Evolutionary conservation across 1,140 invertebrate genomes (phyloP).

Genomic region (Coenobita brevimanus): DNA sequence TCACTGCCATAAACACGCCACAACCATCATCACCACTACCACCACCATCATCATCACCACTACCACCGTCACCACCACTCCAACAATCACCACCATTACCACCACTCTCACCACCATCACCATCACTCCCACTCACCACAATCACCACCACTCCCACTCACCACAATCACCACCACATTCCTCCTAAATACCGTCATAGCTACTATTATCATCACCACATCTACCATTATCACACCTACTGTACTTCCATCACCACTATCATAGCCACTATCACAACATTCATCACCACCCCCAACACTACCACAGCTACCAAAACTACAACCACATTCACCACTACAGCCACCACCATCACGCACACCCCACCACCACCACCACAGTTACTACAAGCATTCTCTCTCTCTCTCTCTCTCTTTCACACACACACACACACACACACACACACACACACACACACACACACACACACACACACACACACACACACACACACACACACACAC

Average conservation of each 20-base stretch:
- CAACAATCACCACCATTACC: background rate
- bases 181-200: too few relatives aligned
- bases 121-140: background rate
- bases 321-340: too few relatives aligned
- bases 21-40: background rate
- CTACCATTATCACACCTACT: too few relatives aligned
- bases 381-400: background rate
- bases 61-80: background rate
- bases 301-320: too few relatives aligned
- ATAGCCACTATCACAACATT: too few relatives aligned
- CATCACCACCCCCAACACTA: too few relatives aligned
- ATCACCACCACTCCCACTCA: background rate
- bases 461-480: background rate
- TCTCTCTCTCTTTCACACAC: background rate
- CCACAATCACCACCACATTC: background rate
- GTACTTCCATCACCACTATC: too few relatives aligned
- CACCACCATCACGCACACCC: too few relatives aligned
- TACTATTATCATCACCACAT: too few relatives aligned
- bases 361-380: too few relatives aligned
- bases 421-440: too few relatives aligned
- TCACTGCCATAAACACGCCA: background rate
- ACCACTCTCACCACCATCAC: background rate
- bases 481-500: background rate
- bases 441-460: background rate
- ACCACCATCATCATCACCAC: background rate